Percentiles rank a stretch among this genome's conserved stretches.
Evolutionary conservation across 2,888 invertebrate species (phyloP).

Genomic region (Odontocerum albicorne): DNA sequence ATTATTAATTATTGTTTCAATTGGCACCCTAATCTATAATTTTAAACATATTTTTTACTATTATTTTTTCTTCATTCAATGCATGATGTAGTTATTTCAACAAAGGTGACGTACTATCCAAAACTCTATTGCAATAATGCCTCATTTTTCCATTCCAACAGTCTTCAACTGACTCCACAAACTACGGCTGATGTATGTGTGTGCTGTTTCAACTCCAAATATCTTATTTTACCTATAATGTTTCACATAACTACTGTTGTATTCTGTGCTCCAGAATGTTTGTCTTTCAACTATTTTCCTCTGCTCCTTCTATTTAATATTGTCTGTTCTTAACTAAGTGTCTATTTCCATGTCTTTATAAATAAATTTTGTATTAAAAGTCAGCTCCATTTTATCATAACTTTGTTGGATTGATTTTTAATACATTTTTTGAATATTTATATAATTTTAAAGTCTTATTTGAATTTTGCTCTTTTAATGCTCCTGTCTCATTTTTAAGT

Average conservation of each 20-base stretch:
- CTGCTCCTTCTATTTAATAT: not conserved
- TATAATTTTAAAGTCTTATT: no score
- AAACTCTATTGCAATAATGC: constrained; percentile 50
- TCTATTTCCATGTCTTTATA: no score
- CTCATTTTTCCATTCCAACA: constrained; percentile 28
- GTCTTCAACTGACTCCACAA: constrained; percentile 24
- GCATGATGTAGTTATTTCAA: constrained; percentile 38
- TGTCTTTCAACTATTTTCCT: not conserved
- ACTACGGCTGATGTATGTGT: constrained; percentile 28
- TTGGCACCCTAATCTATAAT: no score
- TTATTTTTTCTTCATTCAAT: constrained; percentile 21
- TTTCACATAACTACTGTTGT: constrained; percentile 29
- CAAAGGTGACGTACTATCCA: constrained; percentile 75
- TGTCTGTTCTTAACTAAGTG: no score
- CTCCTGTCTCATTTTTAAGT: no score
- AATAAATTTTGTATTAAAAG: no score
- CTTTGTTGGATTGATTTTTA: no score
- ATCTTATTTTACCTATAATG: not conserved
- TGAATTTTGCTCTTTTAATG: no score
- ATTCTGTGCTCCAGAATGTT: constrained; percentile 21
- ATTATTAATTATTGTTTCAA: no score
- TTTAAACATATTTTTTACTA: no score
- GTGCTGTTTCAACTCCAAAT: constrained; percentile 28
- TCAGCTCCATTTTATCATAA: no score
- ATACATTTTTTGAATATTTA: no score